Percentiles rank a stretch among this genome's conserved stretches.
These are phyloP conservation scores for Melinaea marsaeus DNA, from an alignment of 2,888 invertebrate species.

Conservation along the genomic window DNA sequence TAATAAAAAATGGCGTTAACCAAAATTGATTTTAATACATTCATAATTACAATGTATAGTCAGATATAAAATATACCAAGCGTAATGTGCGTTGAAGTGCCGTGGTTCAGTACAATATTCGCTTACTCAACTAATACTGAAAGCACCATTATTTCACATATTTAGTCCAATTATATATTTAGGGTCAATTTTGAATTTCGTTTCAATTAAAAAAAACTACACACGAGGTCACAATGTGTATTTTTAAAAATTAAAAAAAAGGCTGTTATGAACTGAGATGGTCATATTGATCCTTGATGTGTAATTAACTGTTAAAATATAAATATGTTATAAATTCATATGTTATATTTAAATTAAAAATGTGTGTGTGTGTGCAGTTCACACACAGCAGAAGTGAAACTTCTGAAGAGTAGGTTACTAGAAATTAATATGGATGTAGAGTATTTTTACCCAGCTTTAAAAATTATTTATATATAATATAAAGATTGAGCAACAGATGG, in stretches of 20 bases:
- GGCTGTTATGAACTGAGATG: too few species aligned
- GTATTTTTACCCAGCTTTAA: too few species aligned
- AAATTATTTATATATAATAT: too few species aligned
- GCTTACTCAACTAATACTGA: slow-evolving; percentile 74
- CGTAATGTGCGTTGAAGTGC: slow-evolving; percentile 30
- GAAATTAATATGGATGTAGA: too few species aligned
- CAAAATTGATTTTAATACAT: slow-evolving; percentile 7
- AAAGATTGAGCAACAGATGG: too few species aligned
- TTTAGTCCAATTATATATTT: slow-evolving; percentile 47
- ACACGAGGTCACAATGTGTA: slow-evolving; percentile 9
- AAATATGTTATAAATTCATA: too few species aligned
- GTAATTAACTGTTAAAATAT: too few species aligned
- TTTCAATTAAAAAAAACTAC: slow-evolving; percentile 23
- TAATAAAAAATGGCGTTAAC: slow-evolving; percentile 40
- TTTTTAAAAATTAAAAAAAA: too few species aligned
- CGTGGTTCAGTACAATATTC: slow-evolving; percentile 47
- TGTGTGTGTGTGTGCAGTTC: background rate
- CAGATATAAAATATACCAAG: slow-evolving; percentile 3
- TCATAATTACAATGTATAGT: background rate
- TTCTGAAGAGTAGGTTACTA: slow-evolving; percentile 16
- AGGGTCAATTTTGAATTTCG: slow-evolving; percentile 39
- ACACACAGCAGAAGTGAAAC: background rate
- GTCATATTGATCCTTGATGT: too few species aligned
- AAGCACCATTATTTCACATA: slow-evolving; percentile 68
- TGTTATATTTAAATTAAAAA: too few species aligned